Conservation (phyloP, 92 coral and sea anemone genomes). For the Parazoanthus darwini region DNA sequence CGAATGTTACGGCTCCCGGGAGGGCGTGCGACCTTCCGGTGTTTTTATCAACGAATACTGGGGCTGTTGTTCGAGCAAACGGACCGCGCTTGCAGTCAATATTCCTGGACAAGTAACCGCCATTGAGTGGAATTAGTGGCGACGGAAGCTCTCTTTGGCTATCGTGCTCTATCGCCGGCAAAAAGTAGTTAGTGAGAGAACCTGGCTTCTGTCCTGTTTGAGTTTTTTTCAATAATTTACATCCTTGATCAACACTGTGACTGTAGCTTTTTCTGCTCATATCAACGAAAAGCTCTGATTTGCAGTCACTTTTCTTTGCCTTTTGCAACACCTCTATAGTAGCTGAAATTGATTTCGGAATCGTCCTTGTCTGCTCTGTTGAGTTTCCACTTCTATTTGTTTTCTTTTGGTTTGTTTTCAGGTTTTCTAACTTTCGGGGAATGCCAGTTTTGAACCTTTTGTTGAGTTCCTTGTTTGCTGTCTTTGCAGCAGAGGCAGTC, state of each 20-base stretch:
- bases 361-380: background rate
- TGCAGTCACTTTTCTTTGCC: background rate
- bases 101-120: constrained; percentile 23
- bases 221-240: background rate
- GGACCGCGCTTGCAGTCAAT: background rate
- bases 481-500: background rate
- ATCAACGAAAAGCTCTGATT: background rate
- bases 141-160: background rate
- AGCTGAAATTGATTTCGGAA: constrained; percentile 10
- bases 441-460: background rate
- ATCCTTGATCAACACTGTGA: background rate
- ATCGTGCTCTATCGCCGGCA: background rate
- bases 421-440: background rate
- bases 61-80: background rate
- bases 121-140: constrained; percentile 15
- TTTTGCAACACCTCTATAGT: constrained; percentile 1
- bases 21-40: constrained; percentile 25
- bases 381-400: background rate
- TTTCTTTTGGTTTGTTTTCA: background rate
- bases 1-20: constrained; percentile 29
- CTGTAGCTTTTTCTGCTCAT: background rate
- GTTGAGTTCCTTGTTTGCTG: background rate
- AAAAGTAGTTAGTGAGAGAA: background rate
- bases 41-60: constrained; percentile 20
- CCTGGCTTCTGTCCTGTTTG: background rate